These are phyloP conservation scores for Brachyalestes nurse DNA, from an alignment of 2,797 vertebrate genomes.

Conservation along the genomic window DNA sequence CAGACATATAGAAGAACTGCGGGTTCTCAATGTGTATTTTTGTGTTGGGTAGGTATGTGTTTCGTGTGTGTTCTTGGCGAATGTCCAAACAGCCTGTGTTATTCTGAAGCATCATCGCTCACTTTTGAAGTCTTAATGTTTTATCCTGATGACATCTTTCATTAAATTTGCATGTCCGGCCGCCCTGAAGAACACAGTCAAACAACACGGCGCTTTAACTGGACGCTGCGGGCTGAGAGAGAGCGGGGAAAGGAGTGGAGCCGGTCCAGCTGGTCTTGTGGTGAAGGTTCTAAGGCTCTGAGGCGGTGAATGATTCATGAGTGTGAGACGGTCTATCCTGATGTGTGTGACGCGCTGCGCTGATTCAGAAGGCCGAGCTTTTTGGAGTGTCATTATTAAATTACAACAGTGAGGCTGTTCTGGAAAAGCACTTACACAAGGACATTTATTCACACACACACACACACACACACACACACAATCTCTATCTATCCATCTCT, in stretches of 20 bases:
- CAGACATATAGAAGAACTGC: too few relatives aligned
- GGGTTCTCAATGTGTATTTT: neutral
- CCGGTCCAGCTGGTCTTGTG: neutral
- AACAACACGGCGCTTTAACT: neutral
- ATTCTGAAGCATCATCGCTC: neutral
- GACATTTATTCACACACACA: neutral
- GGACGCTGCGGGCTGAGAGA: neutral
- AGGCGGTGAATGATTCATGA: neutral
- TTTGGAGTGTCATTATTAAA: neutral
- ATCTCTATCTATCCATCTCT: neutral
- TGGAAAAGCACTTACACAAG: neutral
- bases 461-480: too few relatives aligned
- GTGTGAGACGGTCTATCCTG: neutral
- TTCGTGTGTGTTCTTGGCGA: neutral
- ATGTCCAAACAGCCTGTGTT: neutral
- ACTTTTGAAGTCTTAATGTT: neutral
- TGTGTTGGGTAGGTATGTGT: neutral
- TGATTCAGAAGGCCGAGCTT: neutral
- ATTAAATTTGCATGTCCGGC: slow-evolving; percentile 1
- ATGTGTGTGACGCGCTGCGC: neutral
- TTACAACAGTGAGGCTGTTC: neutral
- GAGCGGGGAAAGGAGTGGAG: neutral
- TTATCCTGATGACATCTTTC: neutral
- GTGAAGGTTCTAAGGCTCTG: neutral
- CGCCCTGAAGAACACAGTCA: neutral